Evolutionary conservation across 2,888 invertebrate species (phyloP), one percentile per base, ranked within the genome.

Genomic region (Psylliodes chrysocephalus): DNA sequence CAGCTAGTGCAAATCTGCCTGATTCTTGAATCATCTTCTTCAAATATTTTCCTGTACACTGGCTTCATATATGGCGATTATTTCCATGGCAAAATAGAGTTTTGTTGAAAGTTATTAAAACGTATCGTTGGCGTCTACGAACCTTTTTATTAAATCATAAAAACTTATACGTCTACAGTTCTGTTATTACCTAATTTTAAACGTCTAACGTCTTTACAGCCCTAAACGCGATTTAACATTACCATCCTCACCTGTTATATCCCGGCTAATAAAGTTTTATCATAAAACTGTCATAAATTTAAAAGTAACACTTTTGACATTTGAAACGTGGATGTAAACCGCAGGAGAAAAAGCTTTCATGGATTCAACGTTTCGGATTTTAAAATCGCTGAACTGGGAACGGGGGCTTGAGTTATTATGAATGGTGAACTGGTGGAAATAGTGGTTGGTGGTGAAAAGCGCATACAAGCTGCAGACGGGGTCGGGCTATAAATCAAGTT

Each of bases 371-470:
- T 42, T 42, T 35, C 8, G 17, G 42, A 42, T 18, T 42, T 42
- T 17, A 42, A 42, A 42, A 7, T 42, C 17, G 42, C 42, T 42
- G 42, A 42, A 10, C 10, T 42, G 42, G 38, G 38, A 14, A 38
- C 30, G 8, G 30, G 25, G 25, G 14, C 35, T 3, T 35, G 42
- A 42, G 18, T 18, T 42, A n/a, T n/a, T n/a, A 42, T 42, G 42
- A 42, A 42, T 4, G 17, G 38, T 1, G n/a, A 18, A 42, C n/a
- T 18, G 17, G 42, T 42, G 42, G 42, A 42, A 42, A 42, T 17
- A 7, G 42, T 42, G 42, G 42, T 42, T 42, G 42, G 42, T 42
- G 42, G 42, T 42, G 42, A 42, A 42, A 42, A 18, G 42, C 42
- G 8, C 18, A 42, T 42, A 42, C 35, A 14, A 12, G 35, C 35